Evolutionary conservation across 2,113 vertebrate species (phyloP).

Genomic region (Tetraodon nigroviridis): DNA sequence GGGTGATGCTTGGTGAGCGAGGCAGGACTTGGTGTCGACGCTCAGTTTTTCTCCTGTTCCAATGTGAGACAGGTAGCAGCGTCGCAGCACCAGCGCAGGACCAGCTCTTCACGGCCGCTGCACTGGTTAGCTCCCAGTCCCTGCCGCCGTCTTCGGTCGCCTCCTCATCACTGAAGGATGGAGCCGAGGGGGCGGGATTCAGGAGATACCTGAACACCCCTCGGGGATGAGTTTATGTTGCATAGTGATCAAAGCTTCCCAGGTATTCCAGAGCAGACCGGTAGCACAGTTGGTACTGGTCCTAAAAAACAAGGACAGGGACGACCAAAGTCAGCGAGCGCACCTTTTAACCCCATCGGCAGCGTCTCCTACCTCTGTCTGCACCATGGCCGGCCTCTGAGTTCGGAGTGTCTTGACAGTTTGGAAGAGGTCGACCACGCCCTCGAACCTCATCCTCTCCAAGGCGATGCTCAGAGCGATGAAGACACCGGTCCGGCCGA

Average conservation of each 20-base stretch:
- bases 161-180: conserved; percentile 50
- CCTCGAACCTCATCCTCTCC: conserved; percentile 96
- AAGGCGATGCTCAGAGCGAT: conserved; percentile 94
- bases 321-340: neutral
- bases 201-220: conserved; percentile 67
- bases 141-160: conserved; percentile 7
- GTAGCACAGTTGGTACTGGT: conserved; percentile 99
- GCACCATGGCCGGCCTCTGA: conserved; percentile 69
- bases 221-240: conserved; percentile 85
- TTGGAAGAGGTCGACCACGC: conserved; percentile 95
- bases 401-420: conserved; percentile 94
- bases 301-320: conserved; percentile 68
- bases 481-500: conserved; percentile 93
- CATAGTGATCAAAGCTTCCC: conserved; percentile 98
- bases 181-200: conserved; percentile 81
- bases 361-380: conserved; percentile 78
- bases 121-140: neutral
- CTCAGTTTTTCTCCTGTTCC: neutral
- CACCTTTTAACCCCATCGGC: neutral
- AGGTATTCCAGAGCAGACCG: conserved; percentile 95
- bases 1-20: neutral
- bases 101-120: neutral
- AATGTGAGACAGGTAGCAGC: too few relatives aligned
- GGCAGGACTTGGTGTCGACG: neutral
- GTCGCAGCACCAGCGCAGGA: neutral